A percentile compares a stretch with the other conserved stretches of the same genome.
These are phyloP conservation scores for Meliscaeva auricollis DNA, from an alignment of 2,888 invertebrate genomes.

Conservation along the genomic window DNA sequence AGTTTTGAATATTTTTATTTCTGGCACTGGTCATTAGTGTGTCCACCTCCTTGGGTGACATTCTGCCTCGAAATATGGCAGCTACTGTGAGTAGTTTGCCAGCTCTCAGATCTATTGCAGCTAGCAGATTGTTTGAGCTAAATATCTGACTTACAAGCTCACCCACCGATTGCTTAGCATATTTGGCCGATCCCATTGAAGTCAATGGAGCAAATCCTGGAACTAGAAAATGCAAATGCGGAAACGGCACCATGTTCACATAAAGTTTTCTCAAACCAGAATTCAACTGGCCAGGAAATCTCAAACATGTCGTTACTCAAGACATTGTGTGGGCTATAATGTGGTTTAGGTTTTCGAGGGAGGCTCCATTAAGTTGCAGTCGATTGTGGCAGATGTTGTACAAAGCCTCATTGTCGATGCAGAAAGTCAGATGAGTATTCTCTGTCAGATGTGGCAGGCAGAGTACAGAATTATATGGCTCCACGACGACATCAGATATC, in stretches of 20 bases:
- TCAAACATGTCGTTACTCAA: slow-evolving; percentile 90
- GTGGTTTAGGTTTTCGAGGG: slow-evolving; percentile 81
- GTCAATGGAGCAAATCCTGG: slow-evolving; percentile 90
- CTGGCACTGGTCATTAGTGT: slow-evolving; percentile 88
- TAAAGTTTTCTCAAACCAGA: slow-evolving; percentile 94
- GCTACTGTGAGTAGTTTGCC: slow-evolving; percentile 92
- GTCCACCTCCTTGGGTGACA: slow-evolving; percentile 82
- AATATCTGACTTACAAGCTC: slow-evolving; percentile 90
- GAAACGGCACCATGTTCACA: slow-evolving; percentile 96
- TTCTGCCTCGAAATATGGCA: slow-evolving; percentile 86
- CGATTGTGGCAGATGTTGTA: slow-evolving; percentile 81
- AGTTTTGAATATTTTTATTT: slow-evolving; percentile 90
- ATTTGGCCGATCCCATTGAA: slow-evolving; percentile 86
- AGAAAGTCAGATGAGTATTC: slow-evolving; percentile 81
- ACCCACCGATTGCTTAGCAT: slow-evolving; percentile 88
- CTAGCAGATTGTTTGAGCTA: slow-evolving; percentile 92
- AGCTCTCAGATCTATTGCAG: slow-evolving; percentile 91
- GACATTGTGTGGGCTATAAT: slow-evolving; percentile 84
- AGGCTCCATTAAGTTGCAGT: slow-evolving; percentile 78
- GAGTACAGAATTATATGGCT: slow-evolving; percentile 81
- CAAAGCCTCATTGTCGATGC: slow-evolving; percentile 82
- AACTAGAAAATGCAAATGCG: slow-evolving; percentile 94
- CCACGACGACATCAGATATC: slow-evolving; percentile 81
- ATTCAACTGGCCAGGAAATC: slow-evolving; percentile 96
- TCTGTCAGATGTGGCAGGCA: slow-evolving; percentile 80